Conservation (phyloP, 2,797 vertebrate species). For the Peromyscus eremicus region DNA sequence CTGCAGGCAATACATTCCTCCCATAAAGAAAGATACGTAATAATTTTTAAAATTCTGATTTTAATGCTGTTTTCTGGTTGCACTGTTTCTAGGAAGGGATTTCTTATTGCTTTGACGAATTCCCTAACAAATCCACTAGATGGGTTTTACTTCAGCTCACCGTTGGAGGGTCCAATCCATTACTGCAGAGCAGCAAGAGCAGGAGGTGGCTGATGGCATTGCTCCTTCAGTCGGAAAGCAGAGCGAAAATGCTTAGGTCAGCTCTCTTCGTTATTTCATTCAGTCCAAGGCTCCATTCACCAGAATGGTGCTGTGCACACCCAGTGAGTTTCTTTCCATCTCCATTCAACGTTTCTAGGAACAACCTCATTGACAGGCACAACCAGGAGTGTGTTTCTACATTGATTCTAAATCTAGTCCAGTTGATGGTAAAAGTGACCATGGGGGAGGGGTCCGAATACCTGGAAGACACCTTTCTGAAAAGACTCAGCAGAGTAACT, state of each 20-base stretch:
- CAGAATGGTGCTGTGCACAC: too few relatives aligned
- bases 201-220: too few relatives aligned
- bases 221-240: neutral
- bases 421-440: neutral
- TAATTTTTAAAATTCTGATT: constrained; percentile 4
- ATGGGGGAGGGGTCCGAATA: neutral
- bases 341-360: neutral
- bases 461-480: constrained; percentile 46
- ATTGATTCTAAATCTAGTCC: neutral
- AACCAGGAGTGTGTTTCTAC: neutral
- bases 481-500: constrained; percentile 32
- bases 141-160: neutral
- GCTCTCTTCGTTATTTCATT: neutral
- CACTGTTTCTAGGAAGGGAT: constrained; percentile 6
- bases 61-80: constrained; percentile 30
- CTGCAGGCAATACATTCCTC: neutral
- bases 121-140: neutral
- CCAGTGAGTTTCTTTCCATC: neutral
- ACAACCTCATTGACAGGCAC: neutral
- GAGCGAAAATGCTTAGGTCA: neutral
- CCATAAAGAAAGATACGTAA: neutral
- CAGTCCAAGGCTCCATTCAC: neutral
- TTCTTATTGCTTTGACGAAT: neutral
- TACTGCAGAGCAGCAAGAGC: neutral
- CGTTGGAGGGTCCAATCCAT: neutral